phyloP scores from a whole-genome alignment of 1,140 invertebrate species.

The Schlechtendalia chinensis region DNA sequence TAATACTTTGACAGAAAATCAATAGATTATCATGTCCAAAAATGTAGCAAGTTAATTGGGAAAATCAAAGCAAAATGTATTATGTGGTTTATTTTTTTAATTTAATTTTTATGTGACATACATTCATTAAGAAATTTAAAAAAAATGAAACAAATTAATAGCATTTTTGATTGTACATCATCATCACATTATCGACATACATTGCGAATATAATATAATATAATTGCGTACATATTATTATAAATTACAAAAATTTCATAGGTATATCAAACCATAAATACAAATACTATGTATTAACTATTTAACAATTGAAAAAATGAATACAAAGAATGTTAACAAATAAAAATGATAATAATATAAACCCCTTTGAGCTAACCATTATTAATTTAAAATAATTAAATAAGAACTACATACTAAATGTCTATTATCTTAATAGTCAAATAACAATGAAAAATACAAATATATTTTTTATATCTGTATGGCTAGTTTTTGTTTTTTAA shows the following conservation, averaged over 20 bases:
- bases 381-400: background rate
- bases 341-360: conserved; percentile 11
- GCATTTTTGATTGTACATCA: conserved; percentile 13
- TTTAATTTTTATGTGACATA: conserved; percentile 7
- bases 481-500: background rate
- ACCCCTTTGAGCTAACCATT: conserved; percentile 21
- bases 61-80: background rate
- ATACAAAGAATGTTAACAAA: conserved; percentile 21
- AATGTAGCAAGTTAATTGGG: background rate
- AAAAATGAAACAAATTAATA: conserved; percentile 14
- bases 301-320: conserved; percentile 2
- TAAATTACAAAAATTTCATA: conserved; percentile 9
- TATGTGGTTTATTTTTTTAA: background rate
- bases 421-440: conserved; percentile 9
- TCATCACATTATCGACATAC: conserved; percentile 23
- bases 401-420: conserved; percentile 1
- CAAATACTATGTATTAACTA: conserved; percentile 17
- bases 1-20: background rate
- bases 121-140: background rate
- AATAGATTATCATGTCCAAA: conserved; percentile 12
- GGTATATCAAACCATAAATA: background rate
- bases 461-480: background rate
- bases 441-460: conserved; percentile 4
- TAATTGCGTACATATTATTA: background rate
- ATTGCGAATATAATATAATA: background rate